Base-by-base conservation (phyloP, 1,140 invertebrate genomes). In the Diabrotica virgifera region DNA sequence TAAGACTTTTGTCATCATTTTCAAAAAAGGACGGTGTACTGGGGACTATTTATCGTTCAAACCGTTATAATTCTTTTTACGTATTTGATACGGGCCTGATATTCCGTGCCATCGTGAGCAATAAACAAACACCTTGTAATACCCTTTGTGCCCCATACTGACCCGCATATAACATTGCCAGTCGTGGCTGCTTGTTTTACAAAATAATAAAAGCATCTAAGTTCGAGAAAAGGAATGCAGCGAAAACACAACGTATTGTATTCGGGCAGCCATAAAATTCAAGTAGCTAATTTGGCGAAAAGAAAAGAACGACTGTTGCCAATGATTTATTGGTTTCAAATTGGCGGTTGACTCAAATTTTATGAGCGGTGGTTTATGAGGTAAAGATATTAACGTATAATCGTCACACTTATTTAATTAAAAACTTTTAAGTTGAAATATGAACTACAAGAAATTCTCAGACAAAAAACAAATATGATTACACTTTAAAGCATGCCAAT, bases 71-170 rank as follows among this genome's bases (percentile, higher is more conserved):
- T 24, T 24, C 24, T 24, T 24, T 24, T 24, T 24, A 24, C 24
- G 24, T 24, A 24, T 24, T 24, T 24, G 24, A 24, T 24, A 54
- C 13, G 13, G 13, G 9, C 8, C 13, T 14, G 35, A 54, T 11
- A 14, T 54, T 11, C 53, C 35, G 12, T 9, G 12, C 9, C 8
- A 5, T 54, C 35, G 12, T 35, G 53, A 54, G 8, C 12, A 35
- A 54, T 54, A 54, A 54, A 14, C 35, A 54, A 54, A 54, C 53
- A 54, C 12, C 35, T 54, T 54, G 53, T 54, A 13, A 13, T 14
- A 13, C 9, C 12, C 12, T 14, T n/a, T 46, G 8, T 46, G 8
- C n/a, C 8, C n/a, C n/a, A n/a, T 8, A 46, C 40, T 46, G 40
- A 46, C 40, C 40, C 40, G 40, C 40, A 46, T 46, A 46, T 46